Evolutionary conservation across 2,113 vertebrate species (phyloP).

Genomic region (Hippopotamus amphibius): DNA sequence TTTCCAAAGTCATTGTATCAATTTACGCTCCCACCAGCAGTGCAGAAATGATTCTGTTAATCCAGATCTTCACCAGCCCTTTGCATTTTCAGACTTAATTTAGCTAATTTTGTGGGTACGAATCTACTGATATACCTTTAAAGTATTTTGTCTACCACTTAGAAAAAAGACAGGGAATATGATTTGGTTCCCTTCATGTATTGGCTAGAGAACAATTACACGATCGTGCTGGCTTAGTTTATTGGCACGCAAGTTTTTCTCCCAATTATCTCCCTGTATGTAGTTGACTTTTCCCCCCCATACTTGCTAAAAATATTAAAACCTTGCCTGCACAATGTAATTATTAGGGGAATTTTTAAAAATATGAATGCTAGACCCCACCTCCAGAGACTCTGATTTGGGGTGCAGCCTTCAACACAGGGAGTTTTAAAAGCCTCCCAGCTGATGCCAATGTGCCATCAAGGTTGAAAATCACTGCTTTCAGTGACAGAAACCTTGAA

Average conservation of each 20-base stretch:
- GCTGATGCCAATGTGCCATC: not conserved
- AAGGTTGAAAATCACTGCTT: not conserved
- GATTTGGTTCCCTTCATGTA: not conserved
- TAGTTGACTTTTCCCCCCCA: not conserved
- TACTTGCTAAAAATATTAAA: conserved; percentile 31
- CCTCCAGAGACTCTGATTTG: conserved; percentile 6
- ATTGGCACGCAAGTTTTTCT: not conserved
- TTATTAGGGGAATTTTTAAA: conserved; percentile 1
- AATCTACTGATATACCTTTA: not conserved
- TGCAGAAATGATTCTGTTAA: not conserved
- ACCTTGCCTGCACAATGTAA: not conserved
- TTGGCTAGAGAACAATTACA: not conserved
- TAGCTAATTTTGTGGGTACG: not conserved
- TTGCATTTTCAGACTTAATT: not conserved
- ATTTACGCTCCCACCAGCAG: not conserved
- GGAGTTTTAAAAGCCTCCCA: not conserved
- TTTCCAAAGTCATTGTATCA: not conserved
- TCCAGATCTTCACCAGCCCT: not conserved
- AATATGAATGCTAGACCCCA: not conserved
- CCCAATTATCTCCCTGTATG: not conserved
- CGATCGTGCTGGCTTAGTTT: not conserved
- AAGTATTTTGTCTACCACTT: not conserved
- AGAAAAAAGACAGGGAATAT: not conserved
- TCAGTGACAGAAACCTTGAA: not conserved
- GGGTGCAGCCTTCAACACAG: not conserved